Evolutionary conservation across 2,888 invertebrate species (phyloP).

Genomic region (Stenodema calcarata): DNA sequence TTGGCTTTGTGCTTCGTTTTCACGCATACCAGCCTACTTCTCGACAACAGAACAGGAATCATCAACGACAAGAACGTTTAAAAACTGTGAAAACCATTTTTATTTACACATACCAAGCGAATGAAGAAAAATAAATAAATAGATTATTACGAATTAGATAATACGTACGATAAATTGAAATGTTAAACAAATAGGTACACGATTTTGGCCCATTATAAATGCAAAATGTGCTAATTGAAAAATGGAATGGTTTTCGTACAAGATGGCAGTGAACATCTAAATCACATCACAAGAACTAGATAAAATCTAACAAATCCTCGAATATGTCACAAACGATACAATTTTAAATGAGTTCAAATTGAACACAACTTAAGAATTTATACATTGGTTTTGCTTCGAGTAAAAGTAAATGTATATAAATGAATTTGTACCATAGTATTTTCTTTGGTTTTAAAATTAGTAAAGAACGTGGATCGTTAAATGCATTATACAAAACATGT

Average conservation of each 20-base stretch:
- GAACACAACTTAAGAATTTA: not conserved
- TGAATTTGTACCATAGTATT: not conserved
- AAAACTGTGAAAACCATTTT: constrained; percentile 40
- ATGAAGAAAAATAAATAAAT: constrained; percentile 30
- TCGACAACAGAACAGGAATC: no score
- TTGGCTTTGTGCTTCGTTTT: no score
- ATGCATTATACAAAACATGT: not conserved
- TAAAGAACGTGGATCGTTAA: not conserved
- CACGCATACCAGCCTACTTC: no score
- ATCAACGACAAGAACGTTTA: not conserved
- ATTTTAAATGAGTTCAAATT: not conserved
- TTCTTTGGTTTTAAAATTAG: not conserved
- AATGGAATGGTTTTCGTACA: constrained; percentile 42
- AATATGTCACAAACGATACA: not conserved
- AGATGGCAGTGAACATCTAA: constrained; percentile 46
- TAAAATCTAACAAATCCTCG: constrained; percentile 6
- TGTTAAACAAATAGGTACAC: not conserved
- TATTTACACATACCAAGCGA: constrained; percentile 36
- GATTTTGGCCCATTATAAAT: constrained; percentile 42
- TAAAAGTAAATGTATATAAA: not conserved
- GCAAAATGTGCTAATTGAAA: constrained; percentile 34
- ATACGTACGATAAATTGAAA: not conserved
- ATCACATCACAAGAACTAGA: constrained; percentile 41
- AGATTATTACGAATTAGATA: not conserved
- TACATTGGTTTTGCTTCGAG: not conserved